phyloP scores from a whole-genome alignment of 2,888 invertebrate genomes.

The Brachypterus glaber region DNA sequence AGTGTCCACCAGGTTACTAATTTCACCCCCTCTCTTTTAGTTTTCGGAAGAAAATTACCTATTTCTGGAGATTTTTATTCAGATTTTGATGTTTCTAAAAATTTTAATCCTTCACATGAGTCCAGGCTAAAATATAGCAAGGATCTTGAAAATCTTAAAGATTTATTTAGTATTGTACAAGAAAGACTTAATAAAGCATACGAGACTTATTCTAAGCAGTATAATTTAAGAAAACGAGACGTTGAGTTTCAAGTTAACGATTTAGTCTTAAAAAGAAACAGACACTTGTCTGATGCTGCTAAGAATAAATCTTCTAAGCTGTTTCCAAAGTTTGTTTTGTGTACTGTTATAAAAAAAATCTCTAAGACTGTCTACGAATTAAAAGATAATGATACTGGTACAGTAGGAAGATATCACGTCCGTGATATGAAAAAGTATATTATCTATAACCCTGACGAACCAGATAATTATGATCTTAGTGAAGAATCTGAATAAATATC shows the following conservation, averaged over 20 bases:
- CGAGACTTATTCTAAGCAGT: too few species aligned
- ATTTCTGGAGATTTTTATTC: neutral
- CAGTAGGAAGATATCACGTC: neutral
- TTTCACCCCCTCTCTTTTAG: neutral
- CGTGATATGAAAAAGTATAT: too few species aligned
- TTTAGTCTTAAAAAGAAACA: neutral
- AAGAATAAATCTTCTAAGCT: neutral
- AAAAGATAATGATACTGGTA: neutral
- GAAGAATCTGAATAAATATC: too few species aligned
- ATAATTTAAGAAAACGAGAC: too few species aligned
- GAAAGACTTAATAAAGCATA: neutral
- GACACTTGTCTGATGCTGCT: neutral
- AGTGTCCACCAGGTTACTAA: neutral
- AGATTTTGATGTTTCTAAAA: neutral
- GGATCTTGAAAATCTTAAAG: neutral
- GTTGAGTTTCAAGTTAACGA: neutral
- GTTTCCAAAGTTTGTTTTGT: neutral
- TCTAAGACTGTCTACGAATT: neutral
- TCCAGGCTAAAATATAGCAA: neutral
- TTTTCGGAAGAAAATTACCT: slow-evolving; percentile 2
- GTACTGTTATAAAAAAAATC: neutral
- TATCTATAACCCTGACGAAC: too few species aligned
- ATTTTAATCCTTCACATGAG: neutral
- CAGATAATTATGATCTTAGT: too few species aligned
- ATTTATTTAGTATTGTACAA: neutral